These are phyloP conservation scores for Opisthograptis luteolata DNA, from an alignment of 2,888 invertebrate species.

Conservation along the genomic window DNA sequence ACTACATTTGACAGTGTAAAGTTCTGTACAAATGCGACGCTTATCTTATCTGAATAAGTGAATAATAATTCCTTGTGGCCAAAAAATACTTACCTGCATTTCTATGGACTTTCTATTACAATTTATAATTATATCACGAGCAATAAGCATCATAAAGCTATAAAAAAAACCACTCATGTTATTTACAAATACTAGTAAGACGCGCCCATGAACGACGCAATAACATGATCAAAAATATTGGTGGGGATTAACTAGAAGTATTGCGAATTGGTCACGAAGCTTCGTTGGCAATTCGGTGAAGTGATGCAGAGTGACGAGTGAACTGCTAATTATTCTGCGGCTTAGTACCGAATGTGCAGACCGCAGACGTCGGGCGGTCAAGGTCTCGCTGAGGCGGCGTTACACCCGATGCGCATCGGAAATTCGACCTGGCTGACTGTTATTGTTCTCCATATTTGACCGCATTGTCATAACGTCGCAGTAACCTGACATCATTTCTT, in stretches of 20 bases:
- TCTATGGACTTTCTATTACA: too few relatives aligned
- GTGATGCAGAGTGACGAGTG: conserved; percentile 13
- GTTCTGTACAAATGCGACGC: too few relatives aligned
- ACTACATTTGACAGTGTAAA: too few relatives aligned
- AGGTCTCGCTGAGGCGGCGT: conserved; percentile 65
- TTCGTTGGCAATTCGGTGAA: conserved; percentile 43
- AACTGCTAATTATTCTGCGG: conserved; percentile 26
- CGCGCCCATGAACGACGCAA: conserved; percentile 47
- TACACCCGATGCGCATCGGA: conserved; percentile 59
- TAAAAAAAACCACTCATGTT: conserved; percentile 37
- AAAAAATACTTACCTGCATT: conserved; percentile 35
- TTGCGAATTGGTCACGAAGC: conserved; percentile 60
- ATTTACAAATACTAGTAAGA: conserved; percentile 38
- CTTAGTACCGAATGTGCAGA: conserved; percentile 43
- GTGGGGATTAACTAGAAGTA: conserved; percentile 50
- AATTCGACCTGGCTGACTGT: conserved; percentile 54
- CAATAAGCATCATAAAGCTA: conserved; percentile 13
- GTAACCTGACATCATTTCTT: conserved; percentile 32
- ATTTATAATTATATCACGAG: conserved; percentile 30
- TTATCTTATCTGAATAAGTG: too few relatives aligned
- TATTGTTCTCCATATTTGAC: conserved; percentile 50
- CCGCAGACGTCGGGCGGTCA: conserved; percentile 62
- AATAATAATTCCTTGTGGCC: conserved; percentile 14
- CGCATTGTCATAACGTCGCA: conserved; percentile 34
- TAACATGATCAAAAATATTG: conserved; percentile 56